A percentile compares a stretch with the other conserved stretches of the same genome.
phyloP scores from a whole-genome alignment of 1,140 invertebrate genomes.

The Rhynchophorus ferrugineus region DNA sequence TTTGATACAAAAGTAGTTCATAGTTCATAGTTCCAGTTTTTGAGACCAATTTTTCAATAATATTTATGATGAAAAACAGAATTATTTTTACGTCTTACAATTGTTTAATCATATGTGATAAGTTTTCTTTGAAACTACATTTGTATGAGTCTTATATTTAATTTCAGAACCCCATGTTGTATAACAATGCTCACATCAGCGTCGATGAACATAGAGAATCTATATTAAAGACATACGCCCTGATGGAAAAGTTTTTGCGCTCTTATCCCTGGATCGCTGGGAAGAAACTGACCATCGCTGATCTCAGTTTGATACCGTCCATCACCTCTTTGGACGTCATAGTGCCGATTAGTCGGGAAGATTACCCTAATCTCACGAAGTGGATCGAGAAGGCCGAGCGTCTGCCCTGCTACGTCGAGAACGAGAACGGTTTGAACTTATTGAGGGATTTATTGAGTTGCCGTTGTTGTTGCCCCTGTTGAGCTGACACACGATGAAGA shows the following conservation, averaged over 20 bases:
- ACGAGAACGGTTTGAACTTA: slow-evolving; percentile 21
- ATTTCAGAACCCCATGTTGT: slow-evolving; percentile 18
- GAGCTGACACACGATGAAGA: no score
- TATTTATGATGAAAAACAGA: no score
- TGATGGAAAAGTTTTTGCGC: slow-evolving; percentile 21
- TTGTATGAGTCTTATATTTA: no score
- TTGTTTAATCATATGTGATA: no score
- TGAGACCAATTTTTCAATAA: no score
- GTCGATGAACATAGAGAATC: slow-evolving; percentile 16
- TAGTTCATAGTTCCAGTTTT: no score
- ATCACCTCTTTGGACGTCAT: slow-evolving; percentile 37
- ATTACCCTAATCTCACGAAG: slow-evolving; percentile 27
- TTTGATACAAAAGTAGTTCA: no score
- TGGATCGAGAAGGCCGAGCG: slow-evolving; percentile 27
- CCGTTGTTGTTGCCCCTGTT: slow-evolving; percentile 21
- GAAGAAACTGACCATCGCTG: slow-evolving; percentile 46
- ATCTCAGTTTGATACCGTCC: slow-evolving; percentile 36
- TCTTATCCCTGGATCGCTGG: slow-evolving; percentile 31
- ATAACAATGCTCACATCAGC: slow-evolving; percentile 10
- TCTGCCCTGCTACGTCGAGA: slow-evolving; percentile 27
- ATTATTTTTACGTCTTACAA: no score
- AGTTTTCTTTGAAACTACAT: no score
- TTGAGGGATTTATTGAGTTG: slow-evolving; percentile 14
- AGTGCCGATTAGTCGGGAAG: slow-evolving; percentile 24
- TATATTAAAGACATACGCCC: slow-evolving; percentile 14